Evolutionary conservation across 2,113 vertebrate genomes (phyloP).

Genomic region (Canis aureus): DNA sequence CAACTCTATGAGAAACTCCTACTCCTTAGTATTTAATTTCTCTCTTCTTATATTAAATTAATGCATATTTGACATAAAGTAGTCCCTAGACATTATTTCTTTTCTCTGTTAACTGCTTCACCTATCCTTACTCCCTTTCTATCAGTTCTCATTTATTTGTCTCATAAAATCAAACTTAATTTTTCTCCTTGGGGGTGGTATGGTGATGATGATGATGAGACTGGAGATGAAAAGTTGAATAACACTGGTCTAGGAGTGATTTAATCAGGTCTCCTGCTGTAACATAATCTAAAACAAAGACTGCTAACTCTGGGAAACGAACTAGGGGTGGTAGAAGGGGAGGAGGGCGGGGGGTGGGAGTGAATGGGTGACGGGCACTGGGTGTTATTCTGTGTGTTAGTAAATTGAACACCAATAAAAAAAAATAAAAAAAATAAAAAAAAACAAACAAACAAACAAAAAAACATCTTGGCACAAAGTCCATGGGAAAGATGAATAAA

Average conservation of each 20-base stretch:
- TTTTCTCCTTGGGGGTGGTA: not conserved
- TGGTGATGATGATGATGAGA: not conserved
- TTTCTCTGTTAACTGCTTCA: not conserved
- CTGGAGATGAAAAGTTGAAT: not conserved
- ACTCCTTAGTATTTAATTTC: not conserved
- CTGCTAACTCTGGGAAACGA: too few species aligned
- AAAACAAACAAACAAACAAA: too few species aligned
- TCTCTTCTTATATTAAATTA: not conserved
- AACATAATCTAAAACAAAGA: too few species aligned
- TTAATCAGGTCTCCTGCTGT: not conserved
- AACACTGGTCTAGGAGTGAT: rapidly evolving
- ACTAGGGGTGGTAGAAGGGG: too few species aligned
- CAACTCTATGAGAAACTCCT: not conserved
- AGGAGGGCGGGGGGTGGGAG: too few species aligned
- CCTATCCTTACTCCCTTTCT: not conserved
- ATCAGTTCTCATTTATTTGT: not conserved
- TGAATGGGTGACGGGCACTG: too few species aligned
- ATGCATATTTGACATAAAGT: not conserved
- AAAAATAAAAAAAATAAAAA: too few species aligned
- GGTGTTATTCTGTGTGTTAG: too few species aligned
- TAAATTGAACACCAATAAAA: too few species aligned
- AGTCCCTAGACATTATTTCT: not conserved
- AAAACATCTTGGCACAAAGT: not conserved
- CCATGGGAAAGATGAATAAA: too few species aligned
- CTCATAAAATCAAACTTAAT: not conserved